Evolutionary conservation across 2,113 vertebrate species (phyloP).

Genomic region (Elachura formosa): DNA sequence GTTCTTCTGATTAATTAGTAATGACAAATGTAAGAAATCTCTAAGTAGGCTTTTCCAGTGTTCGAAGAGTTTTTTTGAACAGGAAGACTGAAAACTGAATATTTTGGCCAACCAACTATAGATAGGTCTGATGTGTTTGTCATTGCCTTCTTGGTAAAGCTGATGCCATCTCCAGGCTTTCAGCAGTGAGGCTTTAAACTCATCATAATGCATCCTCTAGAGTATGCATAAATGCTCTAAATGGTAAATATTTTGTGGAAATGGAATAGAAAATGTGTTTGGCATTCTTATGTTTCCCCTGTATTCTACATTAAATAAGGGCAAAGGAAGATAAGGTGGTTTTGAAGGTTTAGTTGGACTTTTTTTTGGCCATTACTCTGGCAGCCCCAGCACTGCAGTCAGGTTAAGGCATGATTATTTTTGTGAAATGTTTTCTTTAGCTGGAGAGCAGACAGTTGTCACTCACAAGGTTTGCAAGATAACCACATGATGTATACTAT

Average conservation of each 20-base stretch:
- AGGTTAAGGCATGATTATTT: background rate
- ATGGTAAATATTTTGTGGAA: background rate
- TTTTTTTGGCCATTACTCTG: background rate
- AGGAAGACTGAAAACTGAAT: background rate
- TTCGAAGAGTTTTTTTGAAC: background rate
- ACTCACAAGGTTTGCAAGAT: background rate
- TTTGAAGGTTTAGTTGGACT: background rate
- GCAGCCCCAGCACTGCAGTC: background rate
- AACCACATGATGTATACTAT: background rate
- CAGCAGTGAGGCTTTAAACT: background rate
- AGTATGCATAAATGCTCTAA: background rate
- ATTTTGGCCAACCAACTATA: background rate
- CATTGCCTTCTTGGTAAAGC: background rate
- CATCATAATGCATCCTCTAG: background rate
- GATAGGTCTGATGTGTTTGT: background rate
- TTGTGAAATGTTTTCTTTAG: background rate
- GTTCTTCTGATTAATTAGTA: background rate
- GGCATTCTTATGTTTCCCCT: background rate
- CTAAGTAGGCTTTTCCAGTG: background rate
- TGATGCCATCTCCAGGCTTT: background rate
- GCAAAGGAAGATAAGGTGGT: background rate
- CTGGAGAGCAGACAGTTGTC: background rate
- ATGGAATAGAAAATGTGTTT: background rate
- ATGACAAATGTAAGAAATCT: background rate
- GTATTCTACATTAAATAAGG: background rate